Base-by-base conservation (phyloP, 2,888 invertebrate species). In the Cryptus armator region DNA sequence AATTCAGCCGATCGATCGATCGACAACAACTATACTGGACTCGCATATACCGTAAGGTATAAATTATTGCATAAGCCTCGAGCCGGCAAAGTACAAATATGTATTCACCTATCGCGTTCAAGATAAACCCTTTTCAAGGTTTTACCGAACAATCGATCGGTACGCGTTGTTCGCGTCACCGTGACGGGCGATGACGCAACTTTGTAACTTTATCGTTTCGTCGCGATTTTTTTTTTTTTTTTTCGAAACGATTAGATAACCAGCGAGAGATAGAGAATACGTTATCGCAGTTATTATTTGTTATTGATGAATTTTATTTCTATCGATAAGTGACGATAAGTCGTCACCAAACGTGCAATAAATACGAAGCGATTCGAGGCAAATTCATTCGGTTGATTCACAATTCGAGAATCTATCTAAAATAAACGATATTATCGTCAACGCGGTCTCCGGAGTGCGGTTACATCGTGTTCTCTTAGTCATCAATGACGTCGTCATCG, bases 71-170 rank as follows among this genome's bases (percentile, higher is more conserved):
- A 66, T 68, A 71, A 82, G 68, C 70, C 62, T 59, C 56, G 48
- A 51, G 59, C 70, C 53, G 44, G 3, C 43, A 44, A 53, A 75
- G 76, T 62, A 59, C 66, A 80, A 84, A 84, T 59, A 71, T 84
- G 76, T 80, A 56, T 64, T 71, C 71, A 24, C 32, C 5, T n/a
- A 84, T 48, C 29, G 44, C 43, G 71, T 14, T 48, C 10, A 37
- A 44, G 46, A 16, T 43, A 19, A 43, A 37, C 79, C 79, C 66
- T 80, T 64, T 79, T 48, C 75, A 76, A 80, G 66, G 43, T 67
- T 59, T 67, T 16, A 66, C 12, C 68, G 51, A 74, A 46, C 75
- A 76, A 12, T 48, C 75, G 51, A 64, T 9, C 19, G 1, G 19
- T 64, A 46, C 53, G 32, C 37, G 6, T 46, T 71, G 46, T 64